Evolutionary conservation across 2,113 vertebrate genomes (phyloP).

Genomic region (Nerophis ophidion): DNA sequence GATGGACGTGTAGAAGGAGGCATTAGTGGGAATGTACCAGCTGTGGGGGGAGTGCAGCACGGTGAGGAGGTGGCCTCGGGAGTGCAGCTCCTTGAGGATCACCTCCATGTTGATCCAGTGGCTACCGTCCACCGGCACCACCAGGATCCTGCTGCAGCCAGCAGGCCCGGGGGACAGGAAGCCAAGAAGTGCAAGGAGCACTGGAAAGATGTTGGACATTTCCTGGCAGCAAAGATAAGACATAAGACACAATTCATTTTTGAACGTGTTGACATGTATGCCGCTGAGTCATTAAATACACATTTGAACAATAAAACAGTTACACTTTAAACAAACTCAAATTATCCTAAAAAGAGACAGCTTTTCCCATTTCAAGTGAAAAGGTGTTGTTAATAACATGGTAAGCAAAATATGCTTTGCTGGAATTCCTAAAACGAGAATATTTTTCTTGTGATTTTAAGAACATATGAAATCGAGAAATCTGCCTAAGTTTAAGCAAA

Average conservation of each 20-base stretch:
- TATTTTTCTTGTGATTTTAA: no score
- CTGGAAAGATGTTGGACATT: constrained; percentile 9
- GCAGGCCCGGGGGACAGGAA: constrained; percentile 21
- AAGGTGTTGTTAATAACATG: no score
- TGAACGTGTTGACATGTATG: background rate
- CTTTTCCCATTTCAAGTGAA: no score
- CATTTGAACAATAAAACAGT: no score
- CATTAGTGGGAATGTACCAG: constrained; percentile 59
- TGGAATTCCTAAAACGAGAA: no score
- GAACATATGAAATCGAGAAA: no score
- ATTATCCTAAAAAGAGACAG: no score
- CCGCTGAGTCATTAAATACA: background rate
- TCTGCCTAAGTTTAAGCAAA: no score
- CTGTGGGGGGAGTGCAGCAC: constrained; percentile 63
- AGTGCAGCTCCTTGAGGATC: constrained; percentile 69
- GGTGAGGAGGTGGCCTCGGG: constrained; percentile 67
- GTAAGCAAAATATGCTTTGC: no score
- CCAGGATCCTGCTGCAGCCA: constrained; percentile 68
- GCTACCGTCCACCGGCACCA: constrained; percentile 75
- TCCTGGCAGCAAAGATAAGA: constrained; percentile 12
- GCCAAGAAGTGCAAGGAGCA: constrained; percentile 16
- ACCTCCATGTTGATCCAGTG: constrained; percentile 78
- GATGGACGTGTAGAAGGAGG: constrained; percentile 44
- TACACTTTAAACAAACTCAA: no score
- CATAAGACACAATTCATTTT: no score